These are phyloP conservation scores for Agelas oroides DNA, from an alignment of 37 sponge, comb jelly and placozoan genomes.

Conservation along the genomic window DNA sequence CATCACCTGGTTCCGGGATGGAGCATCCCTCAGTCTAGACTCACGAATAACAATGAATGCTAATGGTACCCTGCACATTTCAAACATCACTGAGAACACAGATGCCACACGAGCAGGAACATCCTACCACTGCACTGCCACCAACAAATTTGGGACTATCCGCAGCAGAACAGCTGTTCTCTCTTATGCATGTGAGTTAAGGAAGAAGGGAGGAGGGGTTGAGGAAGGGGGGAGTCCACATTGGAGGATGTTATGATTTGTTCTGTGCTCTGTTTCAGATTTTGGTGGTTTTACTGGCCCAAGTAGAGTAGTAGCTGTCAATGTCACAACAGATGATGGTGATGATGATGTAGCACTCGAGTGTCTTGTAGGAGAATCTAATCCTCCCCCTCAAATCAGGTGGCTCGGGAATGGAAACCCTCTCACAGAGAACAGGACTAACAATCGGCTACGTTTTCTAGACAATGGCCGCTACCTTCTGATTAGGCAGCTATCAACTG, in stretches of 20 bases:
- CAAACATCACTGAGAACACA: no score
- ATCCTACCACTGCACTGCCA: no score
- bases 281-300: conserved; percentile 8
- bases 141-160: no score
- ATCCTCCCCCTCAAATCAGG: no score
- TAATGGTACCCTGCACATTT: neutral
- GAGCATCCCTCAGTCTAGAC: no score
- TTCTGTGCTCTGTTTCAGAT: no score
- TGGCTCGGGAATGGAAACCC: conserved; percentile 9
- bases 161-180: conserved; percentile 41
- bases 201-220: no score
- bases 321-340: neutral
- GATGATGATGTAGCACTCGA: neutral
- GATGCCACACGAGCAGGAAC: no score
- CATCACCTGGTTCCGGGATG: conserved; percentile 46
- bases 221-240: no score
- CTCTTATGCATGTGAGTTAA: conserved; percentile 47
- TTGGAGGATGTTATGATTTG: no score
- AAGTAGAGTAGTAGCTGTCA: neutral
- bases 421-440: neutral
- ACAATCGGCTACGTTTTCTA: neutral
- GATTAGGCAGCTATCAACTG: neutral
- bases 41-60: no score
- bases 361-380: no score
- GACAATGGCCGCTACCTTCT: conserved; percentile 4